Evolutionary conservation across 1,140 invertebrate species (phyloP), one percentile per base, ranked within the genome.

Genomic region (Aphelenchoides avenae): DNA sequence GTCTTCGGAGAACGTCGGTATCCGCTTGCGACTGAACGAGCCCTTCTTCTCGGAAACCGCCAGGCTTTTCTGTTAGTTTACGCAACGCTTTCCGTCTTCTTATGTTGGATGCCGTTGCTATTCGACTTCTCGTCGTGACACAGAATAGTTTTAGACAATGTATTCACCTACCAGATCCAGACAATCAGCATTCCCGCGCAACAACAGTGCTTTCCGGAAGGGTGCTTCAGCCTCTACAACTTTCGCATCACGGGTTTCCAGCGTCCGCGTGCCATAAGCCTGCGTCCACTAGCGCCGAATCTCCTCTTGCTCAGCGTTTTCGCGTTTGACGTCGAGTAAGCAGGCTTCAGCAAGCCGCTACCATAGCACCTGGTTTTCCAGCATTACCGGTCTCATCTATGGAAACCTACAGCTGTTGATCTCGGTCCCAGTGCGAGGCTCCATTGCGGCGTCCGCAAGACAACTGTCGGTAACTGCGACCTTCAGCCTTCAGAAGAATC

Each of bases 191-290:
- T 67, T 41, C 26, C 31, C 3, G 47, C 68, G 1, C 57, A 70
- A 27, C 70, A 64, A 31, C 65, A 67, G 46, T 67, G 65, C 39
- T 67, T 67, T 66, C 56, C 34, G 18, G 65, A 67, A 62, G 65
- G 65, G 18, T 67, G 65, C 29, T 67, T 67, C 22, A n/a, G 42
- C n/a, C 31, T 70, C 7, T 52, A 67, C 34, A 57, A 37, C 7
- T 70, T 67, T 33, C 43, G 40, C 5, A 66, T 67, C 40, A 46
- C 69, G 11, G 41, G 44, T 24, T 67, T 71, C 43, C 51, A 67
- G 54, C 29, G 52, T 15, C 65, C 65, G 1, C 30, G 37, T n/a
- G 44, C 39, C 5, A 39, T 62, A 6, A 49, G 47, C 5, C 18
- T 59, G 18, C 24, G 36, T 26, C 64, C 64, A 26, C 33, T 70